Base-by-base conservation (phyloP, 2,113 vertebrate genomes). In the Nymphicus hollandicus region DNA sequence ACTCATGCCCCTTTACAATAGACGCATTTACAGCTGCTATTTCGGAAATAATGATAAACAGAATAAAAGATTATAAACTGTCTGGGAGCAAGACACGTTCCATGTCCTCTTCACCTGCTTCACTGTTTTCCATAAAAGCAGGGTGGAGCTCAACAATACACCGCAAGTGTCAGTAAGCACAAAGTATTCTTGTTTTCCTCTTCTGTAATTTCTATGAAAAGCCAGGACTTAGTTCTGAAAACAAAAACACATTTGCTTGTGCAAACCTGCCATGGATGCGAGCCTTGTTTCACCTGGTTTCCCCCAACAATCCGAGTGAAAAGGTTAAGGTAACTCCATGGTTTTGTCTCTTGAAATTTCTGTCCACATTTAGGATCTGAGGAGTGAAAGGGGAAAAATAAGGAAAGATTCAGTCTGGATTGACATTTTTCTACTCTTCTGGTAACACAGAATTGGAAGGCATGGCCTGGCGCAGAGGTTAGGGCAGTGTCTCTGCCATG, bases 211-310 rank as follows among this genome's bases (percentile, higher is more conserved):
- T n/a, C 23, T 77, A 27, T 6, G 14, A 85, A 43, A 81, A 49
- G 17, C 17, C 37, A 82, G n/a, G 16, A 64, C 58, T 86, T 63
- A n/a, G 46, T 53, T 82, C 35, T 73, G 41, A 61, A 66, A 44
- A 39, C 58, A 88, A 70, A 96, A 37, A 24, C 58, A 44, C 63
- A 68, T 81, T 85, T 58, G 22, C 41, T 50, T 22, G 29, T 68
- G 65, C 97, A 97, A 77, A 98, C 98, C 97, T 99, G 98, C 99
- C 99, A 99, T 1, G 98, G 98, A 49, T 99, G 98, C 2, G 98
- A 98, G 72, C 98, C 98, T 64, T 98, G 96, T 56, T 96, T 76
- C 25, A 97, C 98, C 83, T 98, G 96, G 9, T 64, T 95, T 44
- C 98, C 98, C 58, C 98, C 98, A 28, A 99, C 97, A 82, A 99